These are phyloP conservation scores for Microctonus brassicae DNA, from an alignment of 2,888 invertebrate species.

Conservation along the genomic window DNA sequence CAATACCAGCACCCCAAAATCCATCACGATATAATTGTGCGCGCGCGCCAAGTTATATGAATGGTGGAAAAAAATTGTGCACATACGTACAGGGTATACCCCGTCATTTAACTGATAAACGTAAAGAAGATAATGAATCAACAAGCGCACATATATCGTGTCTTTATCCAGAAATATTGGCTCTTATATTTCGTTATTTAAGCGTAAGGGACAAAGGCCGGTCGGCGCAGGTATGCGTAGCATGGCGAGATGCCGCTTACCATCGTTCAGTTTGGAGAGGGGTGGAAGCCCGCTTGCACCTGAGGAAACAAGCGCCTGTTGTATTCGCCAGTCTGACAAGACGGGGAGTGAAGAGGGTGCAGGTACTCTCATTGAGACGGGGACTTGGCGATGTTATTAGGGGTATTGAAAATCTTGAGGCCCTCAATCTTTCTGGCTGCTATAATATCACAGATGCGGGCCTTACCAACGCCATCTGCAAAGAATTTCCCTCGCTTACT, in stretches of 20 bases:
- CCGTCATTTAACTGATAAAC: slow-evolving; percentile 40
- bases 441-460: slow-evolving; percentile 92
- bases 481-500: slow-evolving; percentile 82
- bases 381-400: slow-evolving; percentile 88
- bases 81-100: slow-evolving; percentile 51
- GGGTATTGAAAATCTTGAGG: slow-evolving; percentile 87
- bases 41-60: slow-evolving; percentile 34
- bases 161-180: slow-evolving; percentile 92
- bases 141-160: slow-evolving; percentile 80
- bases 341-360: slow-evolving; percentile 89
- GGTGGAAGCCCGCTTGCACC: slow-evolving; percentile 91
- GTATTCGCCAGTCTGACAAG: slow-evolving; percentile 88
- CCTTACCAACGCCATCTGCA: slow-evolving; percentile 84
- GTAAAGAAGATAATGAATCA: slow-evolving; percentile 52
- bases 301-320: slow-evolving; percentile 85
- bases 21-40: slow-evolving; percentile 60
- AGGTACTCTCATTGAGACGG: slow-evolving; percentile 87
- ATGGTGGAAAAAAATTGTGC: slow-evolving; percentile 45
- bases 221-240: slow-evolving; percentile 89
- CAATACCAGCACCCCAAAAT: slow-evolving; percentile 56
- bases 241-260: slow-evolving; percentile 94
- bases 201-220: slow-evolving; percentile 90
- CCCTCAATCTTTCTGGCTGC: slow-evolving; percentile 92
- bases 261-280: slow-evolving; percentile 94
- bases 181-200: slow-evolving; percentile 91